A percentile compares a stretch with the other conserved stretches of the same genome.
These are phyloP conservation scores for Balearica regulorum DNA, from an alignment of 2,797 vertebrate species.

Conservation along the genomic window DNA sequence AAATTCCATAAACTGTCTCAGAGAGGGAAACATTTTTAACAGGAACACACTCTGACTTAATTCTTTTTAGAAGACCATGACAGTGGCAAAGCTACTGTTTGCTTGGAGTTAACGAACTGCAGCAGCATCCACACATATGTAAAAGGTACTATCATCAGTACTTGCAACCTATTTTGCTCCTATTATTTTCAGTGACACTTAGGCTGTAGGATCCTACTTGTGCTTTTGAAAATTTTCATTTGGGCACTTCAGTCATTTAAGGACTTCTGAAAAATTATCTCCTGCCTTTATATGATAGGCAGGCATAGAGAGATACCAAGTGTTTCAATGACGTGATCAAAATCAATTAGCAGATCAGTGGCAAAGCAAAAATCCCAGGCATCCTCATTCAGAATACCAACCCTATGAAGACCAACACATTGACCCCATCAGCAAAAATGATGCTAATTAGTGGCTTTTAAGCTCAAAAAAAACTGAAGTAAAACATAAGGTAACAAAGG, in stretches of 20 bases:
- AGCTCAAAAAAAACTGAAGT: background rate
- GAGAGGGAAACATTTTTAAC: background rate
- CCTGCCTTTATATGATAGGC: background rate
- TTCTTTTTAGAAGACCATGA: background rate
- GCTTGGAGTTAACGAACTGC: background rate
- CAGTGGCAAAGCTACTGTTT: background rate
- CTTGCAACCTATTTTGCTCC: background rate
- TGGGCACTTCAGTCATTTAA: background rate
- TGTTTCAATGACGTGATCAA: background rate
- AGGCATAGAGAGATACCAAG: background rate
- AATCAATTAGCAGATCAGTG: background rate
- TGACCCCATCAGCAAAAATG: background rate
- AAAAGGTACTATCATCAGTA: background rate
- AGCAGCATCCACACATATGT: background rate
- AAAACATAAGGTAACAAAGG: background rate
- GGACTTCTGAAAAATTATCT: background rate
- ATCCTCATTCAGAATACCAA: background rate
- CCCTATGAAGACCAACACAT: background rate
- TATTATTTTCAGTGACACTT: background rate
- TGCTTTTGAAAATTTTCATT: background rate
- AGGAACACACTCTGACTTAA: background rate
- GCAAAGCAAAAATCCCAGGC: background rate
- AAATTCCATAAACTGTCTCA: background rate
- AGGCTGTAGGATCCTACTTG: background rate
- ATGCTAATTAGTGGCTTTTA: background rate